Conservation (phyloP, 2,113 vertebrate species). For the Phoxinus phoxinus region DNA sequence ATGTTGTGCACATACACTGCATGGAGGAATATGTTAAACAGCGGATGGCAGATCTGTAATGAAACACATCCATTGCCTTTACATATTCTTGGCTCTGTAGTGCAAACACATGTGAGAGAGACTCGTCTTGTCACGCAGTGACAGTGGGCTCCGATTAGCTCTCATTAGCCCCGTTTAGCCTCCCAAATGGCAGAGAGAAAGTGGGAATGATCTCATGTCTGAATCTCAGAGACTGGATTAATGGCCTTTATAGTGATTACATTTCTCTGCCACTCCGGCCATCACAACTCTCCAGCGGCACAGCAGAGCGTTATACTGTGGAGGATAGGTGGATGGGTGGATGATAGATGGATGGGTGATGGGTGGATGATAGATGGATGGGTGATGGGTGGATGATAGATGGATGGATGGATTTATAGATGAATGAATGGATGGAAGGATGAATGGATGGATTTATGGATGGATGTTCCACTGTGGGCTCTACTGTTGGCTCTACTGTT, state of each 20-base stretch:
- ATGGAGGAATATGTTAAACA: background rate
- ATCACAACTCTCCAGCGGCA: background rate
- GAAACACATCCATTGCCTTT: no score
- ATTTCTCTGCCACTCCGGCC: constrained; percentile 40
- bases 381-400: background rate
- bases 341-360: background rate
- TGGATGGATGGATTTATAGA: background rate
- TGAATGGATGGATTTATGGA: no score
- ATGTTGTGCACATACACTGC: background rate
- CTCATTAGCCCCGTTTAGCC: constrained; percentile 46
- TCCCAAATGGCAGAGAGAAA: constrained; percentile 32
- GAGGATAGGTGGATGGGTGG: background rate
- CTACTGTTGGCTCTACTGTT: no score
- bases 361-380: background rate
- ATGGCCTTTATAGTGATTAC: constrained; percentile 50
- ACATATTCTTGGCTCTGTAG: no score
- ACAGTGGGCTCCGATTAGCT: constrained; percentile 39
- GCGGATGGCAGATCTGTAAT: background rate
- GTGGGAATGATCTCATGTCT: constrained; percentile 36
- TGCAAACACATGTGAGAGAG: no score
- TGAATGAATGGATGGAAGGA: no score
- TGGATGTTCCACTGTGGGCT: no score
- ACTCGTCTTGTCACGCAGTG: background rate
- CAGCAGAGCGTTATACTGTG: background rate
- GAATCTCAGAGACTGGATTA: constrained; percentile 46